Base-by-base conservation (phyloP, 2,113 vertebrate genomes). In the Dermatemys mawii region DNA sequence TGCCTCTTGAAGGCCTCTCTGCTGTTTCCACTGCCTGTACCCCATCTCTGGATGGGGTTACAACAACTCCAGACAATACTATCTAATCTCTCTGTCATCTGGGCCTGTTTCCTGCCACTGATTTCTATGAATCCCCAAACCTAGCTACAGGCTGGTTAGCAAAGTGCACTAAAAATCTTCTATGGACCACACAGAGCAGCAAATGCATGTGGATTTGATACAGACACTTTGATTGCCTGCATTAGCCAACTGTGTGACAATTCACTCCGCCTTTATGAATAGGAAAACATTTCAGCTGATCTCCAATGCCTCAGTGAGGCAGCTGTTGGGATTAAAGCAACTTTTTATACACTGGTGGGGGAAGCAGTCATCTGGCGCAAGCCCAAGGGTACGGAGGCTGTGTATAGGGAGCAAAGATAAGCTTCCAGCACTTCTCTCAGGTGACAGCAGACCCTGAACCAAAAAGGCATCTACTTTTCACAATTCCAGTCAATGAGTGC, bases 401-500 rank as follows among this genome's bases (percentile, higher is more conserved):
- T 41, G 11, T n/a, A 46, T 83, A 90, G 80, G 57, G 4, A 29
- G 80, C 6, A 85, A 46, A 93, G 21, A 44, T 9, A 29, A 70
- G 38, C 19, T 57, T 32, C 54, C 81, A 82, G 35, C 49, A 48
- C 75, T 82, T 57, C 53, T 55, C 27, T 55, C n/a, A 57, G 41
- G 54, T 26, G 41, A 76, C 13, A 46, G 78, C 5, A 4, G n/a
- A 46, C 38, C 27, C n/a, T 63, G 44, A 86, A 57, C 0, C 0
- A 1, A 0, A 0, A 48, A 29, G 4, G n/a, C 7, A 29, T 19
- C 16, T 55, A 8, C n/a, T 60, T 80, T 80, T 80, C 16, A 1
- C 2, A 29, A 83, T 53, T 63, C 32, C 70, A 38, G 16, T 7
- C 73, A 76, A 46, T 27, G 11, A 11, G 21, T 41, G 73, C 26